Base-by-base conservation (phyloP, 2,113 vertebrate genomes). In the Calonectris borealis region DNA sequence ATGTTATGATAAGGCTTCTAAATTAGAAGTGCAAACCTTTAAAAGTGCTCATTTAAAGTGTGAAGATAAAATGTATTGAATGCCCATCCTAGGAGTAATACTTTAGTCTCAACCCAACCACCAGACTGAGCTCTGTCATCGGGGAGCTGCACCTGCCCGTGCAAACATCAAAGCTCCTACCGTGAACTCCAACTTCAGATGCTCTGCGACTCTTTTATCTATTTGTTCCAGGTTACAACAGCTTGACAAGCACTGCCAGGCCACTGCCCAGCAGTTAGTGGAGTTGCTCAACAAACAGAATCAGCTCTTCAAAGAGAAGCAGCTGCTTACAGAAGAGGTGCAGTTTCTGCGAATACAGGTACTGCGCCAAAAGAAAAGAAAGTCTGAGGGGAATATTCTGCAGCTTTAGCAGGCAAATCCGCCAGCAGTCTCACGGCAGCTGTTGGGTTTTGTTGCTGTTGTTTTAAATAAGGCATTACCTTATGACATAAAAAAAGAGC, bases 161-260 rank as follows among this genome's bases (percentile, higher is more conserved):
- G 29, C 64, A 85, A 75, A 83, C 42, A 88, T 81, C 71, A 72
- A 80, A 95, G 94, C 65, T 55, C 60, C 42, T 72, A 24, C 51
- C 0, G 0, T 57, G 77, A 88, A 73, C 82, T 95, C 73, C 57
- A 57, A 7, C 84, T 77, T 78, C 32, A 87, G 66, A 55, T 80
- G 52, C 3, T 49, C 64, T 78, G 78, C 79, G 40, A 86, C 10
- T 21, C 65, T 64, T 79, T 10, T 11, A 31, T 95, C 79, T 95
- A 0, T 92, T 90, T 79, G 91, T 92, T 94, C 61, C 97, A 99
- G 99, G 98, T 98, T 99, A 94, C 97, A 98, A 96, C 99, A 99
- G 98, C 98, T 99, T 98, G 99, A 99, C 95, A 98, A 98, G 97
- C 98, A 99, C 95, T 98, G 99, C 98, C 99, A 99, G 98, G 97